Evolutionary conservation across 2,113 vertebrate genomes (phyloP).

Genomic region (Hyaena hyaena): DNA sequence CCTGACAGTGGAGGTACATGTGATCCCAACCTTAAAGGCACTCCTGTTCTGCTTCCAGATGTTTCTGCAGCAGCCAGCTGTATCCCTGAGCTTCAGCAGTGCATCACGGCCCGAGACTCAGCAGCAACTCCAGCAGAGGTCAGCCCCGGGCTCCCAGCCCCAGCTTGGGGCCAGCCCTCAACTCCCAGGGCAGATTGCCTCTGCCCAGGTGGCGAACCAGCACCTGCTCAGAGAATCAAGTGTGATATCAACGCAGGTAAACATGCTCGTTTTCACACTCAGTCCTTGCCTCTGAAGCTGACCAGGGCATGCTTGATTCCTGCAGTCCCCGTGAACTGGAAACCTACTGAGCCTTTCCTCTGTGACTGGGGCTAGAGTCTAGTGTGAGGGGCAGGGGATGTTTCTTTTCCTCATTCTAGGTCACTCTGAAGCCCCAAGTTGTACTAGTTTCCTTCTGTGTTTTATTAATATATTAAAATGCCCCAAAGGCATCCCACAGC

Average conservation of each 20-base stretch:
- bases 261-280: accelerated
- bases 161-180: slow-evolving; percentile 82
- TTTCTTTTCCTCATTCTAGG: background rate
- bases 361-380: accelerated
- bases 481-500: background rate
- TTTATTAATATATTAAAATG: background rate
- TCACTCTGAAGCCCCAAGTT: background rate
- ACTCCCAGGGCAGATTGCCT: slow-evolving; percentile 79
- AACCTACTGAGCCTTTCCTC: background rate
- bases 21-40: background rate
- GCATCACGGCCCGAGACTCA: slow-evolving; percentile 79
- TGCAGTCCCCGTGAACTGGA: background rate
- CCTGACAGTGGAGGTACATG: background rate
- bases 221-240: slow-evolving; percentile 84
- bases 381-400: accelerated
- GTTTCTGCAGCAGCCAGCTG: slow-evolving; percentile 85
- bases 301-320: accelerated
- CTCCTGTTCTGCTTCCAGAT: slow-evolving; percentile 82
- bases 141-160: slow-evolving; percentile 76
- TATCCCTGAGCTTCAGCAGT: slow-evolving; percentile 84
- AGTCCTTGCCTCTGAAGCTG: background rate
- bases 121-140: slow-evolving; percentile 81
- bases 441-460: background rate
- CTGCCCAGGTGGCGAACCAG: slow-evolving; percentile 82
- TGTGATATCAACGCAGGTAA: slow-evolving; percentile 82